A percentile compares a stretch with the other conserved stretches of the same genome.
These are phyloP conservation scores for Melanophora roralis DNA, from an alignment of 2,888 invertebrate species.

Conservation along the genomic window DNA sequence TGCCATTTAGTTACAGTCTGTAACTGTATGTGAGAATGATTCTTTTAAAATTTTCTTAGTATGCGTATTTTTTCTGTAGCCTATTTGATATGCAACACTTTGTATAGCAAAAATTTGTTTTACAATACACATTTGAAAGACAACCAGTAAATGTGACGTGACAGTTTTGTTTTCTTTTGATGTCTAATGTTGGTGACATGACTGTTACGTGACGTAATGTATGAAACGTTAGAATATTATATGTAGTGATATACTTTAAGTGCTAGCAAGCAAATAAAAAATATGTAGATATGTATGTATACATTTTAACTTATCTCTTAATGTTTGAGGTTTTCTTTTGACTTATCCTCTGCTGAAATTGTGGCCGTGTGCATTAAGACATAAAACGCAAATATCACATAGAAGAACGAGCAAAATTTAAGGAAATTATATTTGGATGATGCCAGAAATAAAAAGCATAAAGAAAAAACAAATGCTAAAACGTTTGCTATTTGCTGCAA, in stretches of 20 bases:
- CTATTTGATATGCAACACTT: constrained; percentile 46
- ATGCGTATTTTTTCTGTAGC: constrained; percentile 11
- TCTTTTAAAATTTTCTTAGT: constrained; percentile 6
- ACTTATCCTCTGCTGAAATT: not conserved
- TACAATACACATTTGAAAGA: not conserved
- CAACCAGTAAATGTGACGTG: constrained; percentile 60
- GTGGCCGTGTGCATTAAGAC: not conserved
- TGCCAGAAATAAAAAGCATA: not conserved
- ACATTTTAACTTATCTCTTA: constrained; percentile 19
- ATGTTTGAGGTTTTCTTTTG: constrained; percentile 22
- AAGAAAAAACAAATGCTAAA: constrained; percentile 16
- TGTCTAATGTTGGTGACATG: constrained; percentile 69
- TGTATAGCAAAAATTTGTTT: not conserved
- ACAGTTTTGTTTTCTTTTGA: constrained; percentile 64
- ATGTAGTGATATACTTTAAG: not conserved
- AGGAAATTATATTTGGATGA: constrained; percentile 57
- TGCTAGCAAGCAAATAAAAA: not conserved
- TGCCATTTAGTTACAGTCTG: constrained; percentile 16
- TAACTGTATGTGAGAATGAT: constrained; percentile 14
- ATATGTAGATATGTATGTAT: not conserved
- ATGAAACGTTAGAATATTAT: constrained; percentile 58
- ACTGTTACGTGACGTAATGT: constrained; percentile 70
- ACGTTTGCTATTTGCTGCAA: constrained; percentile 17
- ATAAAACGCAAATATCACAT: constrained; percentile 14
- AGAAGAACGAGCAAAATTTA: not conserved